Evolutionary conservation across 2,113 vertebrate genomes (phyloP).

Genomic region (Gobio gobio): DNA sequence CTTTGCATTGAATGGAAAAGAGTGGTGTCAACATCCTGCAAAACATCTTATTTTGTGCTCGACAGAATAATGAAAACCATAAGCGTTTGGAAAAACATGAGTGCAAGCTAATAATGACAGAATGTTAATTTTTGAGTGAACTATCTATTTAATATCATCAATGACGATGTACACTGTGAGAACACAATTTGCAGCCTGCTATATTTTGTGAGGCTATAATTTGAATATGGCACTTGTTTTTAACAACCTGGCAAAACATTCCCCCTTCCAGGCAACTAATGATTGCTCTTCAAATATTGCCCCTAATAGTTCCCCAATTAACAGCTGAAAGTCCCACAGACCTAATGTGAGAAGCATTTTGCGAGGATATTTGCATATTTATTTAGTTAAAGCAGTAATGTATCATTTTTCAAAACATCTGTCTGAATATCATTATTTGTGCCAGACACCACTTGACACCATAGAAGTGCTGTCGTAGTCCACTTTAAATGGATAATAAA

Average conservation of each 20-base stretch:
- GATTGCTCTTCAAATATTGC: neutral
- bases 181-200: neutral
- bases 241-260: neutral
- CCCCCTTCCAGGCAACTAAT: neutral
- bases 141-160: neutral
- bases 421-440: neutral
- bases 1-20: neutral
- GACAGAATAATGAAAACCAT: neutral
- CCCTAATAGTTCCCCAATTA: conserved; percentile 6
- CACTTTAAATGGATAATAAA: conserved; percentile 7
- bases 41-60: neutral
- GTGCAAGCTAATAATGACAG: neutral
- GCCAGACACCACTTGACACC: conserved; percentile 10
- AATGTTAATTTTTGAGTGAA: neutral
- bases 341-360: neutral
- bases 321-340: neutral
- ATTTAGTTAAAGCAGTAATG: conserved; percentile 13
- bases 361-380: conserved; percentile 9
- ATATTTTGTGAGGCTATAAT: neutral
- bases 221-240: neutral
- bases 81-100: neutral
- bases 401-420: neutral
- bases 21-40: neutral
- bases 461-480: neutral
- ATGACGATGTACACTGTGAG: neutral